Evolutionary conservation across 30 jellyfish, hydroid and myxozoan species (phyloP).

Genomic region (Hydra vulgaris): DNA sequence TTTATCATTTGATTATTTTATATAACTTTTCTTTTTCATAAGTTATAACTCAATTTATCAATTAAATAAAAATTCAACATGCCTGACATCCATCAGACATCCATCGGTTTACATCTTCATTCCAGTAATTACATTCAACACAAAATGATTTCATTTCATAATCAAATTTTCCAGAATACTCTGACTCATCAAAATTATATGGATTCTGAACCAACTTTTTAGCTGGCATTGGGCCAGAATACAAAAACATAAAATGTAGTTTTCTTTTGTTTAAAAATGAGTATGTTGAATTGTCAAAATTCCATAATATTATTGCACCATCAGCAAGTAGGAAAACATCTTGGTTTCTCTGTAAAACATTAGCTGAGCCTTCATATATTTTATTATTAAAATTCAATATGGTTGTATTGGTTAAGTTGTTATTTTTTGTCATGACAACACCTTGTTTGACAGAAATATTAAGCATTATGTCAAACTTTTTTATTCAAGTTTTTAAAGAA

Average conservation of each 20-base stretch:
- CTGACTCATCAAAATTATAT: slow-evolving; percentile 60
- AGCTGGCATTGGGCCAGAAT: slow-evolving; percentile 56
- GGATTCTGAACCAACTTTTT: slow-evolving; percentile 16
- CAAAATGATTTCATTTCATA: slow-evolving; percentile 56
- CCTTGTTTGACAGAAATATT: background rate
- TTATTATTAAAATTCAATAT: background rate
- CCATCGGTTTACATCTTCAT: slow-evolving; percentile 34
- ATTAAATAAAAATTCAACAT: too few relatives aligned
- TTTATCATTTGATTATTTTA: too few relatives aligned
- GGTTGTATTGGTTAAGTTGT: background rate
- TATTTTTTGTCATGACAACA: background rate
- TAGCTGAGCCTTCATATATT: background rate
- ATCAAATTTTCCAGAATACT: slow-evolving; percentile 34
- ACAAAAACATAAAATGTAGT: slow-evolving; percentile 14
- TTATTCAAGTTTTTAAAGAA: slow-evolving; percentile 65
- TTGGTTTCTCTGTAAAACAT: too few relatives aligned
- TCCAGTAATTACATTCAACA: slow-evolving; percentile 58
- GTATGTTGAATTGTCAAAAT: slow-evolving; percentile 38
- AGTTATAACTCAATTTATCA: too few relatives aligned
- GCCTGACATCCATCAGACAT: slow-evolving; percentile 64
- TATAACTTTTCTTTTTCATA: too few relatives aligned
- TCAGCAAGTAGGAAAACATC: slow-evolving; percentile 34
- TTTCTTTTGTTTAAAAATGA: slow-evolving; percentile 20
- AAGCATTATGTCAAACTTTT: slow-evolving; percentile 35
- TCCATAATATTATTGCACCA: slow-evolving; percentile 54